A percentile compares a stretch with the other conserved stretches of the same genome.
Conservation (phyloP, 2,113 vertebrate species). For the Ornithorhynchus anatinus region DNA sequence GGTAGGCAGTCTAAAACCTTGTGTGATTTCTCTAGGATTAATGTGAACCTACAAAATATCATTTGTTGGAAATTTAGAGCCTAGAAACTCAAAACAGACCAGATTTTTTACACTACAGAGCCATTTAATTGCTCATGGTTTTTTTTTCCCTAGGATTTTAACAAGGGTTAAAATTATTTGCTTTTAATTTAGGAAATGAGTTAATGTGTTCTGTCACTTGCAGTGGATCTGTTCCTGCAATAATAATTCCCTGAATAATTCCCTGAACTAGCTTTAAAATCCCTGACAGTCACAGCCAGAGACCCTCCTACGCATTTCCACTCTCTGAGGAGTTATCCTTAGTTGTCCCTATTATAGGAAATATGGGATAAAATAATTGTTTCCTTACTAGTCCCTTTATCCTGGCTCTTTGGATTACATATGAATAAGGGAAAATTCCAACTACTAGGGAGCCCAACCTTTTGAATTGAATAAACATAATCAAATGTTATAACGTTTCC, state of each 20-base stretch:
- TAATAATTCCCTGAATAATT: not conserved
- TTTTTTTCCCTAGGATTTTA: not conserved
- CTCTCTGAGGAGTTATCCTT: no score
- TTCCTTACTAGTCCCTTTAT: no score
- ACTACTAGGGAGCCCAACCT: no score
- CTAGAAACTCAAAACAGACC: not conserved
- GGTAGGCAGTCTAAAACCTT: slow-evolving; percentile 34
- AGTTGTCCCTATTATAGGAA: no score
- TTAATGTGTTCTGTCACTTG: no score
- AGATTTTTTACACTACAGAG: slow-evolving; percentile 9
- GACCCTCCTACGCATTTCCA: not conserved
- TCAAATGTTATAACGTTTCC: no score
- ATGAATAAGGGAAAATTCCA: no score
- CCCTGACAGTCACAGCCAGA: not conserved
- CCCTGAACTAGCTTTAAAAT: not conserved
- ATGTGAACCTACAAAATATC: not conserved
- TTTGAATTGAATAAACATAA: no score
- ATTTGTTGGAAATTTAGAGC: not conserved
- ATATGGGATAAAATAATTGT: no score
- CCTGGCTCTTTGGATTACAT: no score
- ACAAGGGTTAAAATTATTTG: not conserved
- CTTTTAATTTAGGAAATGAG: not conserved
- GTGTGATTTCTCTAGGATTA: slow-evolving; percentile 36
- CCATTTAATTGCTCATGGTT: not conserved
- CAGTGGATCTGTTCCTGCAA: no score